These are phyloP conservation scores for Lethenteron reissneri DNA, from an alignment of 2,113 vertebrate species.

Conservation along the genomic window DNA sequence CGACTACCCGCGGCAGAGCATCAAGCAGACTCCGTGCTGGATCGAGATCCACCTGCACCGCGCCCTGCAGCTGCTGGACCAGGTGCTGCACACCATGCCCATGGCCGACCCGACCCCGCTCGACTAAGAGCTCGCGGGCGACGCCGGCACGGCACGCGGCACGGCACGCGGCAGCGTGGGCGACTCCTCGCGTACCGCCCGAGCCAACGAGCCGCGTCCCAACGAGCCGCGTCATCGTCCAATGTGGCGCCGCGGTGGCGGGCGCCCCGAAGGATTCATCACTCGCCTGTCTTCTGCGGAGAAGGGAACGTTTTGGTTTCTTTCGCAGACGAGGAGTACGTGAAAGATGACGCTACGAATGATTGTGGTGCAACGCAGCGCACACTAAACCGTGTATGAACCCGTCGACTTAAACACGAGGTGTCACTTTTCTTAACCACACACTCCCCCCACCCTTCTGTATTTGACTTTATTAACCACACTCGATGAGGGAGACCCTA, in stretches of 20 bases:
- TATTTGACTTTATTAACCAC: no score
- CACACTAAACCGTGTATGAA: no score
- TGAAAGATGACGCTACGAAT: no score
- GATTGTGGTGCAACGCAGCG: no score
- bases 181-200: no score
- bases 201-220: neutral
- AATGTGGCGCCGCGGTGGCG: neutral
- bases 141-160: no score
- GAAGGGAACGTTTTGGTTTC: conserved; percentile 6
- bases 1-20: conserved; percentile 35
- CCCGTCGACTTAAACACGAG: no score
- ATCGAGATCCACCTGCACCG: conserved; percentile 42
- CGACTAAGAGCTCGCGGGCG: conserved; percentile 16
- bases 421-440: no score
- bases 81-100: conserved; percentile 40
- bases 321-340: neutral
- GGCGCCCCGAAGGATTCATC: neutral
- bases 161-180: no score
- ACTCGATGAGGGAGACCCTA: no score
- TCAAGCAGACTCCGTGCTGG: conserved; percentile 49
- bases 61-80: conserved; percentile 37
- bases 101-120: conserved; percentile 22
- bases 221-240: neutral
- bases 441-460: no score
- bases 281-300: neutral